phyloP scores from a whole-genome alignment of 1,140 invertebrate species.

The Drosophila nigrodunni region DNA sequence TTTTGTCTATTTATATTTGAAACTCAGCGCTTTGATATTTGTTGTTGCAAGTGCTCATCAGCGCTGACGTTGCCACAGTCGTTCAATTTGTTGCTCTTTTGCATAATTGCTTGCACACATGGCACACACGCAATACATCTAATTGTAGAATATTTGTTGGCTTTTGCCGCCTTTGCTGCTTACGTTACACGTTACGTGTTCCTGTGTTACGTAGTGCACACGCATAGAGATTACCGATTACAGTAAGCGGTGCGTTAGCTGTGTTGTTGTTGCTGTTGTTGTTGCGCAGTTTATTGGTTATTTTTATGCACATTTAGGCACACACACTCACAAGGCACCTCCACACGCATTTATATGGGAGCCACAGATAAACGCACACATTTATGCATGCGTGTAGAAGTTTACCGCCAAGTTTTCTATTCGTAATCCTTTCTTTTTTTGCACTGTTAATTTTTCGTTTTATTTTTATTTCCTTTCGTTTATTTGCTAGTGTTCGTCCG shows the following conservation, averaged over 20 bases:
- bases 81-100: slow-evolving; percentile 71
- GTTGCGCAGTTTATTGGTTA: slow-evolving; percentile 52
- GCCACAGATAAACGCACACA: slow-evolving; percentile 10
- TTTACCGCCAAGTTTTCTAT: slow-evolving; percentile 51
- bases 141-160: slow-evolving; percentile 28
- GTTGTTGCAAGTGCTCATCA: slow-evolving; percentile 61
- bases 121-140: slow-evolving; percentile 54
- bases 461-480: slow-evolving; percentile 61
- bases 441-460: slow-evolving; percentile 50
- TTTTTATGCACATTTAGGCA: slow-evolving; percentile 54
- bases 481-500: slow-evolving; percentile 32
- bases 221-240: slow-evolving; percentile 51
- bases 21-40: slow-evolving; percentile 45
- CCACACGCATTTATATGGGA: slow-evolving; percentile 22
- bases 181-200: slow-evolving; percentile 74
- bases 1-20: slow-evolving; percentile 67
- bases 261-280: slow-evolving; percentile 57
- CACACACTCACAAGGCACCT: slow-evolving; percentile 29
- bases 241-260: slow-evolving; percentile 40
- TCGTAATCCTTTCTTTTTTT: slow-evolving; percentile 31
- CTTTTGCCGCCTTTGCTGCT: slow-evolving; percentile 56
- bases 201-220: slow-evolving; percentile 44
- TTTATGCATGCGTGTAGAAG: slow-evolving; percentile 22
- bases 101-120: slow-evolving; percentile 69
- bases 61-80: slow-evolving; percentile 56